Evolutionary conservation across 2,888 invertebrate genomes (phyloP).

Genomic region (Platerodrilus igneus): DNA sequence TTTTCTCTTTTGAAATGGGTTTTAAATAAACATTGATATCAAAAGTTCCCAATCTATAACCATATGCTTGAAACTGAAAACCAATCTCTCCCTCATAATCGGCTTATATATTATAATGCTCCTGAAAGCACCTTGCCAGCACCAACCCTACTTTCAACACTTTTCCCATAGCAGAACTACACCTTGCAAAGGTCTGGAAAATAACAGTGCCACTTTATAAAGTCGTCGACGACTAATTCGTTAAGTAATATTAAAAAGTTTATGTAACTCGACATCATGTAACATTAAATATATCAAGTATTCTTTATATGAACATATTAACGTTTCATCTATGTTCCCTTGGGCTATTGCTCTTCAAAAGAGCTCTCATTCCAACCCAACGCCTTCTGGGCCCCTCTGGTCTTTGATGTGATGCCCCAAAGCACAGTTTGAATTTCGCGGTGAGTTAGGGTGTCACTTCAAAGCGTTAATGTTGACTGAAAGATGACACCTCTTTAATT

Average conservation of each 20-base stretch:
- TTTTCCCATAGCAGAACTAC: too few species aligned
- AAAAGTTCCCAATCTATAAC: too few species aligned
- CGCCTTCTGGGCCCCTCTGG: conserved; percentile 39
- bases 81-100: conserved; percentile 41
- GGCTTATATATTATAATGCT: too few species aligned
- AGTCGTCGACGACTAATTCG: too few species aligned
- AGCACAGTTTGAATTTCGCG: conserved; percentile 41
- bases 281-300: conserved; percentile 35
- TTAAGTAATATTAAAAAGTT: too few species aligned
- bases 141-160: too few species aligned
- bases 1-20: too few species aligned
- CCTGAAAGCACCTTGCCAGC: too few species aligned
- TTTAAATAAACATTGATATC: too few species aligned
- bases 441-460: conserved; percentile 34
- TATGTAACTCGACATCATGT: too few species aligned
- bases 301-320: conserved; percentile 28
- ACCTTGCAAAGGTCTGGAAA: too few species aligned
- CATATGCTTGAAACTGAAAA: conserved; percentile 42
- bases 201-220: too few species aligned
- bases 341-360: conserved; percentile 38
- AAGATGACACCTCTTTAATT: conserved; percentile 48
- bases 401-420: conserved; percentile 40
- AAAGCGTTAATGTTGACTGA: conserved; percentile 42
- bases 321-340: conserved; percentile 29
- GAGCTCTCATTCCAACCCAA: conserved; percentile 42